Evolutionary conservation across 2,888 invertebrate genomes (phyloP).

Genomic region (Pachymerium ferrugineum): DNA sequence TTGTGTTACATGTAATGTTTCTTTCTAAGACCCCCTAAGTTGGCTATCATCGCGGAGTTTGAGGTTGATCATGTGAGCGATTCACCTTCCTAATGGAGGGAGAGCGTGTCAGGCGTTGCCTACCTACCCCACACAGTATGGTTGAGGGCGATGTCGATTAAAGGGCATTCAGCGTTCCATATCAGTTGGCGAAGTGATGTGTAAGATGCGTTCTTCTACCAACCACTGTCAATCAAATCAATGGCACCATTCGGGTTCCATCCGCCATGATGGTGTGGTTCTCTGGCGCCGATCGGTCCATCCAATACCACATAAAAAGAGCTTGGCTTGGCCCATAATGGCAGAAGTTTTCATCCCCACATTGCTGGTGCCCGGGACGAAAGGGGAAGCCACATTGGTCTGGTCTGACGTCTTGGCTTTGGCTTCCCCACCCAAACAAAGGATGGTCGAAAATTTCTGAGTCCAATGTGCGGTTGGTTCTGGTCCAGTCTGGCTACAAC

Average conservation of each 20-base stretch:
- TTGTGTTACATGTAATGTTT: slow-evolving; percentile 32
- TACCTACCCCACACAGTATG: slow-evolving; percentile 30
- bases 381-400: slow-evolving; percentile 2
- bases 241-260: slow-evolving; percentile 7
- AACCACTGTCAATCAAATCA: not conserved
- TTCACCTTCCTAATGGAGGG: slow-evolving; percentile 31
- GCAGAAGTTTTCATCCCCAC: slow-evolving; percentile 6
- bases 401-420: not conserved
- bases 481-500: slow-evolving; percentile 31
- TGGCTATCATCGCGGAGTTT: slow-evolving; percentile 32
- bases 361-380: slow-evolving; percentile 29
- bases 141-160: slow-evolving; percentile 30
- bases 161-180: slow-evolving; percentile 31
- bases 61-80: slow-evolving; percentile 31
- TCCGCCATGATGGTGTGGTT: not conserved
- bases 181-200: slow-evolving; percentile 28
- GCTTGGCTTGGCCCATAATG: slow-evolving; percentile 7
- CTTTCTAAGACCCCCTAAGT: slow-evolving; percentile 34
- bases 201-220: not conserved
- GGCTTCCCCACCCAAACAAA: slow-evolving; percentile 14
- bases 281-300: slow-evolving; percentile 13
- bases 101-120: slow-evolving; percentile 32
- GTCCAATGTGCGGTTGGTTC: not conserved
- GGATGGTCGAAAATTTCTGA: slow-evolving; percentile 12
- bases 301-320: not conserved